Conservation (phyloP, 1,140 invertebrate species). For the Spodoptera frugiperda region DNA sequence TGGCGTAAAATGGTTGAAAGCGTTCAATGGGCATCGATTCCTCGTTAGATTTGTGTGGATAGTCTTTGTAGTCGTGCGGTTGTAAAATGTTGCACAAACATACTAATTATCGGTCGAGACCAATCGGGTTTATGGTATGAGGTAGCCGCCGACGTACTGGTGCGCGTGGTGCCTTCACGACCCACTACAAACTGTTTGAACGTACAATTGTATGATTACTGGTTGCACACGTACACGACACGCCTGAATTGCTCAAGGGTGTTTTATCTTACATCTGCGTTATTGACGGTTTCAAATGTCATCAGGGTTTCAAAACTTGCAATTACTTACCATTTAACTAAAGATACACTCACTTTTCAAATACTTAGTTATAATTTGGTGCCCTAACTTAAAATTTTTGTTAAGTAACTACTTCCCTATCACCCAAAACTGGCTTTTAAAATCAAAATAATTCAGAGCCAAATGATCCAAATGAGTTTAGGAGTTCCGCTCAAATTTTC, state of each 20-base stretch:
- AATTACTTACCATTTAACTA: not conserved
- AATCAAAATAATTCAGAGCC: too few relatives aligned
- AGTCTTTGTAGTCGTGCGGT: conserved; percentile 32
- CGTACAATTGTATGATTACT: conserved; percentile 9
- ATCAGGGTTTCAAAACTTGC: not conserved
- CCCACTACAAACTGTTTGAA: conserved; percentile 19
- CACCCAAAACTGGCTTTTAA: too few relatives aligned
- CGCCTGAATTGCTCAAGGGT: conserved; percentile 23
- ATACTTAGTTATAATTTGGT: too few relatives aligned
- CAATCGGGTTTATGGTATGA: conserved; percentile 31
- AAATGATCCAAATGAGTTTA: too few relatives aligned
- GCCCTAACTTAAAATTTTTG: too few relatives aligned
- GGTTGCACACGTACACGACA: conserved; percentile 7
- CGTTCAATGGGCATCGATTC: conserved; percentile 29
- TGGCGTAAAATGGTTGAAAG: conserved; percentile 22
- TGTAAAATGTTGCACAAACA: conserved; percentile 42
- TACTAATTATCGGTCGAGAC: conserved; percentile 28
- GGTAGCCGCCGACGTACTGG: conserved; percentile 3
- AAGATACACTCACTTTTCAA: too few relatives aligned
- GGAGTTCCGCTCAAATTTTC: too few relatives aligned
- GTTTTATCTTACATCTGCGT: conserved; percentile 24
- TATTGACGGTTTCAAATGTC: conserved; percentile 23
- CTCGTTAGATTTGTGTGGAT: conserved; percentile 22
- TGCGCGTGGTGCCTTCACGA: conserved; percentile 5
- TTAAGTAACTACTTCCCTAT: too few relatives aligned